These are phyloP conservation scores for Diadegma fenestrale DNA, from an alignment of 2,888 invertebrate genomes.

Conservation along the genomic window DNA sequence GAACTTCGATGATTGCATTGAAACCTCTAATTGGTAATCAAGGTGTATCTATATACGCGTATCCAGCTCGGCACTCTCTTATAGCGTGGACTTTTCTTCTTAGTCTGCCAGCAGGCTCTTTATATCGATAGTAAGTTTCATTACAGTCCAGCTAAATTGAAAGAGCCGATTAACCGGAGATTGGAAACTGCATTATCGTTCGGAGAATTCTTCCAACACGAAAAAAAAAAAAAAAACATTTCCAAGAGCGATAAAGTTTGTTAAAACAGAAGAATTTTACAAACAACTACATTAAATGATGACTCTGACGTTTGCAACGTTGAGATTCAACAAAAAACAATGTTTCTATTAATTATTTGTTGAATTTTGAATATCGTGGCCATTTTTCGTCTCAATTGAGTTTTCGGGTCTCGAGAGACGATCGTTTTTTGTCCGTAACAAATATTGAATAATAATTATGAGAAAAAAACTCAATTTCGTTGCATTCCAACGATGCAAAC, in stretches of 20 bases:
- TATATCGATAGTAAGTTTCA: neutral
- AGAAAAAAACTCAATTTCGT: too few species aligned
- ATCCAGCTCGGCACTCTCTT: constrained; percentile 1
- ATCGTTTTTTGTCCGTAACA: too few species aligned
- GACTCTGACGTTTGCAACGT: too few species aligned
- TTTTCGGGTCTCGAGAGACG: too few species aligned
- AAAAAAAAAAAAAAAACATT: neutral
- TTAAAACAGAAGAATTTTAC: neutral
- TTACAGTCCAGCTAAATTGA: neutral
- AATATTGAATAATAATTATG: too few species aligned
- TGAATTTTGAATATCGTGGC: too few species aligned
- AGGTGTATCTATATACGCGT: constrained; percentile 17
- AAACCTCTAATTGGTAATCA: constrained; percentile 61
- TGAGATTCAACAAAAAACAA: too few species aligned
- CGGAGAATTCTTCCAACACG: neutral
- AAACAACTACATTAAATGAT: neutral
- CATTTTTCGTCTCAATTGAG: too few species aligned
- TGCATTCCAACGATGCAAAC: too few species aligned
- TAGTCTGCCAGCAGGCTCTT: neutral
- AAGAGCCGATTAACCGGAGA: neutral
- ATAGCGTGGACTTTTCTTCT: neutral
- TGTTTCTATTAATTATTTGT: too few species aligned
- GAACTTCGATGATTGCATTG: constrained; percentile 46
- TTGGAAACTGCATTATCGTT: neutral
- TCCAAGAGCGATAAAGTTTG: neutral